phyloP scores from a whole-genome alignment of 2,113 vertebrate genomes.

The Madoqua kirkii region DNA sequence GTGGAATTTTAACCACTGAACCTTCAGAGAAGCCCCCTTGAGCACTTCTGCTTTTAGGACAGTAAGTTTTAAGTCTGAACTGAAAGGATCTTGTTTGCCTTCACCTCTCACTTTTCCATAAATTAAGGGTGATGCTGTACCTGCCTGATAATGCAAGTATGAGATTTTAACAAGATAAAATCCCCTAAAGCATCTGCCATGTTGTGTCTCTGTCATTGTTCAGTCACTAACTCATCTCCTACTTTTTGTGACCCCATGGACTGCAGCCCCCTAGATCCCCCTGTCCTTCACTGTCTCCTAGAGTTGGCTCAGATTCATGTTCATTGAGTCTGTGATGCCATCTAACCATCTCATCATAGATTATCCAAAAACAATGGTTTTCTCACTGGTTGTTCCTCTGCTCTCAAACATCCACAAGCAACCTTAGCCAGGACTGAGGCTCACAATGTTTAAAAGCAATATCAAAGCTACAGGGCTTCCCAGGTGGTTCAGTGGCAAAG shows the following conservation, averaged over 20 bases:
- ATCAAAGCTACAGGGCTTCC: not conserved
- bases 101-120: not conserved
- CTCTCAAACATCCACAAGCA: not conserved
- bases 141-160: not conserved
- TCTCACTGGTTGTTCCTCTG: not conserved
- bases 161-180: not conserved
- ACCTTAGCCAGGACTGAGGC: not conserved
- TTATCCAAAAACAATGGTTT: not conserved
- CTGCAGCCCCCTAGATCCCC: not conserved
- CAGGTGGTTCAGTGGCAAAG: not conserved
- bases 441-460: not conserved
- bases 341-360: not conserved
- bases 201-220: not conserved
- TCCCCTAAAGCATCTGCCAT: not conserved
- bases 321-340: not conserved
- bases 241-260: too few relatives aligned
- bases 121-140: not conserved
- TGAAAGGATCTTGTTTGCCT: not conserved
- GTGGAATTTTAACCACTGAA: not conserved
- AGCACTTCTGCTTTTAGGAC: not conserved
- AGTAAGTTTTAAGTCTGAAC: not conserved
- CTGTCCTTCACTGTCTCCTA: not conserved
- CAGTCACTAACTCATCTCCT: not conserved
- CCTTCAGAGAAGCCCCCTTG: not conserved
- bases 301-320: not conserved